phyloP scores from a whole-genome alignment of 2,113 vertebrate species.

The Actenoides hombroni region DNA sequence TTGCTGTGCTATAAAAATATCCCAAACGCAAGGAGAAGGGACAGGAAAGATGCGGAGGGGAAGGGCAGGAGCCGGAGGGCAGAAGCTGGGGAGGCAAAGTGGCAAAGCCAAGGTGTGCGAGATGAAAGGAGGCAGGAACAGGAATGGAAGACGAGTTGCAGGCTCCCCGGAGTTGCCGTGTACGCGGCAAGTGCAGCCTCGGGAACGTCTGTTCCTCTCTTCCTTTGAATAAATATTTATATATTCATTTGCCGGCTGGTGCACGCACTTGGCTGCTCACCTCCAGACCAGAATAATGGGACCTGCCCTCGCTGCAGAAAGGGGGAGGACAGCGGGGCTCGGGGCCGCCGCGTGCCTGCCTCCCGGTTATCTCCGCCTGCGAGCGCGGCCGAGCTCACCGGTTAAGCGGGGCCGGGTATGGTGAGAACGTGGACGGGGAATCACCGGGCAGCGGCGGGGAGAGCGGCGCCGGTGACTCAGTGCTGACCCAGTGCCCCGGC shows the following conservation, averaged over 20 bases:
- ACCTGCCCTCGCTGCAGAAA: not conserved
- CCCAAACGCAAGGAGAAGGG: not conserved
- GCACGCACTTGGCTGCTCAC: slow-evolving; percentile 77
- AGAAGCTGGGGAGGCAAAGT: slow-evolving; percentile 14
- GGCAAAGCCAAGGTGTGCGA: not conserved
- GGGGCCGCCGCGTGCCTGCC: not conserved
- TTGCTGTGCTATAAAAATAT: not conserved
- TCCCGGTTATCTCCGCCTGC: not conserved
- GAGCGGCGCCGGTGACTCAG: not conserved
- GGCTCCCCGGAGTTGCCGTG: slow-evolving; percentile 29
- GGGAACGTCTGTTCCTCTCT: slow-evolving; percentile 72
- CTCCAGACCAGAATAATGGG: slow-evolving; percentile 69
- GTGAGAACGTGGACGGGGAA: not conserved
- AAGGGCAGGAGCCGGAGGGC: slow-evolving; percentile 5
- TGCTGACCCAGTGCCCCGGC: not conserved
- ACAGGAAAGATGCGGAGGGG: not conserved
- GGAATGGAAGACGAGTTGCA: slow-evolving; percentile 65
- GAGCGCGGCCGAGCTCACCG: not conserved
- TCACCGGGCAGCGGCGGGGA: not conserved
- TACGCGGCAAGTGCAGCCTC: slow-evolving; percentile 64
- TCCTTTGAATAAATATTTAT: slow-evolving; percentile 83
- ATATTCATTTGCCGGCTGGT: slow-evolving; percentile 73
- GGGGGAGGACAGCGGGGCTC: not conserved
- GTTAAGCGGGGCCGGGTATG: not conserved
- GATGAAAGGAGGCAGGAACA: slow-evolving; percentile 4